A percentile compares a stretch with the other conserved stretches of the same genome.
Conservation (phyloP, 2,113 vertebrate genomes). For the Zingel zingel region DNA sequence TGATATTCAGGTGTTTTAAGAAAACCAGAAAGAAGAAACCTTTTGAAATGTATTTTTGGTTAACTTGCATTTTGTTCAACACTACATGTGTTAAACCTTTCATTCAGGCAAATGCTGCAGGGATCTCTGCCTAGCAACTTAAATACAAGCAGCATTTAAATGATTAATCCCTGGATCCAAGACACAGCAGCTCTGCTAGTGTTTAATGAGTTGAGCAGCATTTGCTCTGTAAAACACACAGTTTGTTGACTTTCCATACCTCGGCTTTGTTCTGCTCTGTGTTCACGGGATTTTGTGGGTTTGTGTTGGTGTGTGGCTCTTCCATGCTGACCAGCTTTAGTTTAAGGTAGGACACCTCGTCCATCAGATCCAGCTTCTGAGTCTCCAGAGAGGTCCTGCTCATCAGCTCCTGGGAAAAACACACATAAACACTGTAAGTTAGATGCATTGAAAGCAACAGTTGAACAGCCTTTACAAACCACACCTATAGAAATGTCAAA, state of each 20-base stretch:
- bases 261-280: slow-evolving; percentile 93
- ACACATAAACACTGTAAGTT: slow-evolving; percentile 20
- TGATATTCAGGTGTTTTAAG: too few species aligned
- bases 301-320: slow-evolving; percentile 80
- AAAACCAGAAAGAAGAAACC: not conserved
- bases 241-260: slow-evolving; percentile 78
- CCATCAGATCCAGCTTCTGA: slow-evolving; percentile 96
- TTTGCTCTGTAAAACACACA: not conserved
- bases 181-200: not conserved
- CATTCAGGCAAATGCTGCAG: not conserved
- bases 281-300: slow-evolving; percentile 79
- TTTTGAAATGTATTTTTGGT: too few species aligned
- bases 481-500: not conserved
- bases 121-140: not conserved
- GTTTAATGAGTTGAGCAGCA: not conserved
- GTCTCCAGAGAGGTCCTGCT: slow-evolving; percentile 94
- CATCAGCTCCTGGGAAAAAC: slow-evolving; percentile 89
- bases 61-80: not conserved
- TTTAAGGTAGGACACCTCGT: slow-evolving; percentile 95
- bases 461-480: not conserved
- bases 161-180: not conserved
- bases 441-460: not conserved
- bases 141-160: too few species aligned
- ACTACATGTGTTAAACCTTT: not conserved
- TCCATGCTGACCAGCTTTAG: slow-evolving; percentile 95